phyloP scores from a whole-genome alignment of 2,797 vertebrate species.

The Cossypha polioptera region DNA sequence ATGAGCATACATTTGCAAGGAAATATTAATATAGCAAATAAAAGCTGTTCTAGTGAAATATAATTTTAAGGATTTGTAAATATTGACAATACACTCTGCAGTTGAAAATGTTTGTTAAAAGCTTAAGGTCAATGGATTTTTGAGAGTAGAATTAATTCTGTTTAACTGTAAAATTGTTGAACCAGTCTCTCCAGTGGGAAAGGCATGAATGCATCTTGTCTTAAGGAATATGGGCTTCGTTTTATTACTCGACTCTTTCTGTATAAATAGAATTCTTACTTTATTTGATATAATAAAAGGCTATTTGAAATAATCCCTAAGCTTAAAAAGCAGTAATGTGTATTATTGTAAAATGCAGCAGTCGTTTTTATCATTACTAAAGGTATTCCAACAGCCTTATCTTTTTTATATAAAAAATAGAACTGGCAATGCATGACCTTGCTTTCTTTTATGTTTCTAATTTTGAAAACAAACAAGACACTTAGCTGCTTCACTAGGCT shows the following conservation, averaged over 20 bases:
- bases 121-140: constrained; percentile 83
- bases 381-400: neutral
- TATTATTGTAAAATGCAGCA: constrained; percentile 14
- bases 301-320: constrained; percentile 7
- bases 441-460: neutral
- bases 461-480: neutral
- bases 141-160: constrained; percentile 80
- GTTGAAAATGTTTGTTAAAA: constrained; percentile 85
- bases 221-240: constrained; percentile 46
- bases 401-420: neutral
- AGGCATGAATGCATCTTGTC: constrained; percentile 43
- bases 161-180: constrained; percentile 79
- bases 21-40: constrained; percentile 86
- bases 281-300: constrained; percentile 49
- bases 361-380: neutral
- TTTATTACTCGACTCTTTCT: constrained; percentile 45
- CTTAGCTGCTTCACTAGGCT: neutral
- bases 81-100: constrained; percentile 81
- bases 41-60: constrained; percentile 79
- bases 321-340: constrained; percentile 22
- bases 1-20: constrained; percentile 76
- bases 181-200: constrained; percentile 62
- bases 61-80: constrained; percentile 85
- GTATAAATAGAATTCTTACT: constrained; percentile 55
- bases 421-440: neutral